Evolutionary conservation across 2,888 invertebrate species (phyloP).

Genomic region (Morpho helenor): DNA sequence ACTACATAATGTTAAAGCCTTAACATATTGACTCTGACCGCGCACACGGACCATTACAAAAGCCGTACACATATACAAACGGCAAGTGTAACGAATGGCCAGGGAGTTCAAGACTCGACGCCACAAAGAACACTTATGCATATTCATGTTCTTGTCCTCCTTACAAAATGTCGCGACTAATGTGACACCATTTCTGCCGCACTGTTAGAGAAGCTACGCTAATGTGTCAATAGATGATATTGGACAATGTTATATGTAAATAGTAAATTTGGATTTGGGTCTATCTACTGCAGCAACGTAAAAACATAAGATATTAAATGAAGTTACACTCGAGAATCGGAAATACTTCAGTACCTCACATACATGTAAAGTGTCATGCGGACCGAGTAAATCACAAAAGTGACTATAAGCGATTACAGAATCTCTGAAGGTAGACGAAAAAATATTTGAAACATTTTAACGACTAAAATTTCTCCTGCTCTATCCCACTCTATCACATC

Average conservation of each 20-base stretch:
- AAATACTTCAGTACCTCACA: too few relatives aligned
- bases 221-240: constrained; percentile 38
- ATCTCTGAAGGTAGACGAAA: too few relatives aligned
- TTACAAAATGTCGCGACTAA: constrained; percentile 45
- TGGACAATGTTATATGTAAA: not conserved
- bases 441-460: too few relatives aligned
- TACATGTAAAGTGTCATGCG: too few relatives aligned
- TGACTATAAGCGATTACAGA: too few relatives aligned
- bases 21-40: constrained; percentile 7
- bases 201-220: constrained; percentile 46
- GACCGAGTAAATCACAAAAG: too few relatives aligned
- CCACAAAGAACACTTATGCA: constrained; percentile 60
- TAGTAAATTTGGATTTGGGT: too few relatives aligned
- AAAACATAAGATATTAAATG: too few relatives aligned
- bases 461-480: too few relatives aligned
- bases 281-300: too few relatives aligned
- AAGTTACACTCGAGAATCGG: too few relatives aligned
- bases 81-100: constrained; percentile 41
- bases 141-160: constrained; percentile 64
- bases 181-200: constrained; percentile 48
- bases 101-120: constrained; percentile 50
- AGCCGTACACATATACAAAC: constrained; percentile 22
- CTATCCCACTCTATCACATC: too few relatives aligned
- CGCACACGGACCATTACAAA: constrained; percentile 13
- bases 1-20: constrained; percentile 7